Evolutionary conservation across 2,797 vertebrate genomes (phyloP).

Genomic region (Mastacembelus armatus): DNA sequence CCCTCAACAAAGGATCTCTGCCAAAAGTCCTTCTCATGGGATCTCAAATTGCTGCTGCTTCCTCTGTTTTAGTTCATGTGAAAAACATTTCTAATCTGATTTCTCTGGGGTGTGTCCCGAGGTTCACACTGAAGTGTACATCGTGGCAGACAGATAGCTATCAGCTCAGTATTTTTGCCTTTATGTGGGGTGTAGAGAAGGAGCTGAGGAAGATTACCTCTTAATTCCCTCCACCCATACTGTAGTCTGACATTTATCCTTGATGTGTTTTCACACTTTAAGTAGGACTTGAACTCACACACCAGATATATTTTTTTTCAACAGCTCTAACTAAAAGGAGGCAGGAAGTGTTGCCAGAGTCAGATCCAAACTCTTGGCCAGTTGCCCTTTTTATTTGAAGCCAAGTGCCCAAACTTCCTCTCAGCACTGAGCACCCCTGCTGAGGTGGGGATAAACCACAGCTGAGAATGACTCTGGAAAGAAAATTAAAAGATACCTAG

Average conservation of each 20-base stretch:
- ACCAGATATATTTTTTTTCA: slow-evolving; percentile 53
- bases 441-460: slow-evolving; percentile 20
- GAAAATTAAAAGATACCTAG: too few species aligned
- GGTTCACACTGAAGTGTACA: slow-evolving; percentile 33
- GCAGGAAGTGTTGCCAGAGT: slow-evolving; percentile 33
- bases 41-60: slow-evolving; percentile 54
- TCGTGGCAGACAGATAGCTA: slow-evolving; percentile 40
- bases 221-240: slow-evolving; percentile 59
- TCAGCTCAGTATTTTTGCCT: slow-evolving; percentile 36
- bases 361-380: slow-evolving; percentile 53
- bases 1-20: slow-evolving; percentile 51
- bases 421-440: slow-evolving; percentile 4
- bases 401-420: slow-evolving; percentile 46
- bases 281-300: slow-evolving; percentile 48
- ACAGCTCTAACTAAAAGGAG: slow-evolving; percentile 62
- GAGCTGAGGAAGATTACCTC: slow-evolving; percentile 62
- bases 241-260: slow-evolving; percentile 65
- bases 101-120: slow-evolving; percentile 34
- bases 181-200: slow-evolving; percentile 27
- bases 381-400: slow-evolving; percentile 35
- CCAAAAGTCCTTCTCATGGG: slow-evolving; percentile 40
- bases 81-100: slow-evolving; percentile 59
- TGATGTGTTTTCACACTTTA: slow-evolving; percentile 64
- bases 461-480: slow-evolving; percentile 22
- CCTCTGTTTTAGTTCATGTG: slow-evolving; percentile 55